phyloP scores from a whole-genome alignment of 2,797 vertebrate genomes.

The Enteromius afrohamiltoni region DNA sequence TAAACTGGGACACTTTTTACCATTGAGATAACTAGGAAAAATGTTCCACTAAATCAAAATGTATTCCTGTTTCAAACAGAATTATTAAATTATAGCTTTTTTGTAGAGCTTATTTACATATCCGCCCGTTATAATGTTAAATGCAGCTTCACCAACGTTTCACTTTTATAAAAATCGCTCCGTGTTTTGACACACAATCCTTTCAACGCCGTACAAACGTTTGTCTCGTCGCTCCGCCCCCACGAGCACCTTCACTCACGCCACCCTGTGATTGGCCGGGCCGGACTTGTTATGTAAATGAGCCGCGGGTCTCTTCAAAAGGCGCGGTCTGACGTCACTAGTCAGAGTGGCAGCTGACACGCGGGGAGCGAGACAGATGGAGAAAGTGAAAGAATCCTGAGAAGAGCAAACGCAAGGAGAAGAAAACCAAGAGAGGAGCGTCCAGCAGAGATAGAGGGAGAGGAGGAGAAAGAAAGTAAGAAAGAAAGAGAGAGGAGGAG shows the following conservation, averaged over 20 bases:
- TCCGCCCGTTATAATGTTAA: too few species aligned
- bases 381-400: slow-evolving; percentile 66
- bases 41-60: neutral
- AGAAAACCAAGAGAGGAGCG: slow-evolving; percentile 61
- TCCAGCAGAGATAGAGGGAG: slow-evolving; percentile 61
- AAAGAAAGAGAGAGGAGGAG: slow-evolving; percentile 54
- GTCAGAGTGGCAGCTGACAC: slow-evolving; percentile 72
- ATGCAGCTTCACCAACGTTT: neutral
- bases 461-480: slow-evolving; percentile 62
- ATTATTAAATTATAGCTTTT: neutral
- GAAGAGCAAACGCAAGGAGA: slow-evolving; percentile 61
- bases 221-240: slow-evolving; percentile 74
- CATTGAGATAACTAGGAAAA: neutral
- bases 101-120: neutral
- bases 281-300: slow-evolving; percentile 81
- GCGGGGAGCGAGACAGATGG: slow-evolving; percentile 63
- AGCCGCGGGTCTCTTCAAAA: slow-evolving; percentile 67
- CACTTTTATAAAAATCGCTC: slow-evolving; percentile 28
- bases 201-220: slow-evolving; percentile 69
- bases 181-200: slow-evolving; percentile 3
- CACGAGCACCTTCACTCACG: slow-evolving; percentile 61
- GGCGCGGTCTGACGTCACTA: slow-evolving; percentile 82
- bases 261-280: slow-evolving; percentile 75
- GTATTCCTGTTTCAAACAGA: neutral
- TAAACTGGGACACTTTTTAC: neutral